phyloP scores from a whole-genome alignment of 23 tunicate genomes.

The Phallusia fumigata region DNA sequence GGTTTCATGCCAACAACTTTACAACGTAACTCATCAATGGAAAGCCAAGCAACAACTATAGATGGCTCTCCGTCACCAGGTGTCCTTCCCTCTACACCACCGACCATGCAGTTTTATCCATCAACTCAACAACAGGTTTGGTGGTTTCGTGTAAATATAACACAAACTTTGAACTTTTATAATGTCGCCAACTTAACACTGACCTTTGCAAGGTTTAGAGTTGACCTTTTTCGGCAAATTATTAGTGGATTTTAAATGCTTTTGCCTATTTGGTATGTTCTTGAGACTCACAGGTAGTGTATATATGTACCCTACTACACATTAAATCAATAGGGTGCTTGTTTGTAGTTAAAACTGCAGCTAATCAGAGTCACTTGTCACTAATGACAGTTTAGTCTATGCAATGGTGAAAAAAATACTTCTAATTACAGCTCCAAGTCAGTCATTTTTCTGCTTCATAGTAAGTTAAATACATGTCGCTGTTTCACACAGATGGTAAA shows the following conservation, averaged over 20 bases:
- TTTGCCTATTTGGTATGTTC: no score
- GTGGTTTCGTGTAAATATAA: not conserved
- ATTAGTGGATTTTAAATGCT: no score
- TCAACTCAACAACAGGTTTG: slow-evolving; percentile 31
- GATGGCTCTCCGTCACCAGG: slow-evolving; percentile 51
- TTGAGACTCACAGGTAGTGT: no score
- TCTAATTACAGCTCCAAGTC: no score
- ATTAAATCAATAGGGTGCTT: no score
- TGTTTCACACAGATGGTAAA: not conserved
- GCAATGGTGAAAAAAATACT: no score
- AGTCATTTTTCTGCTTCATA: no score
- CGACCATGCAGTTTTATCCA: slow-evolving; percentile 37
- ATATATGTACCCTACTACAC: no score
- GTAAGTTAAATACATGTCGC: no score
- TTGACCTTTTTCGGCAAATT: not conserved
- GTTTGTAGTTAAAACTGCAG: no score
- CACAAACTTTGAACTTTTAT: not conserved
- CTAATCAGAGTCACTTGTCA: no score
- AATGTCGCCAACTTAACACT: not conserved
- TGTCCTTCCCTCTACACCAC: slow-evolving; percentile 46
- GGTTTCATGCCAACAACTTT: not conserved
- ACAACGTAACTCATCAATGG: slow-evolving; percentile 54
- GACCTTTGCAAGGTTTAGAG: not conserved
- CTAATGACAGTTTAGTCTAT: no score
- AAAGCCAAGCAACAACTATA: slow-evolving; percentile 58